phyloP scores from a whole-genome alignment of 2,888 invertebrate genomes.

The Tachina fera region DNA sequence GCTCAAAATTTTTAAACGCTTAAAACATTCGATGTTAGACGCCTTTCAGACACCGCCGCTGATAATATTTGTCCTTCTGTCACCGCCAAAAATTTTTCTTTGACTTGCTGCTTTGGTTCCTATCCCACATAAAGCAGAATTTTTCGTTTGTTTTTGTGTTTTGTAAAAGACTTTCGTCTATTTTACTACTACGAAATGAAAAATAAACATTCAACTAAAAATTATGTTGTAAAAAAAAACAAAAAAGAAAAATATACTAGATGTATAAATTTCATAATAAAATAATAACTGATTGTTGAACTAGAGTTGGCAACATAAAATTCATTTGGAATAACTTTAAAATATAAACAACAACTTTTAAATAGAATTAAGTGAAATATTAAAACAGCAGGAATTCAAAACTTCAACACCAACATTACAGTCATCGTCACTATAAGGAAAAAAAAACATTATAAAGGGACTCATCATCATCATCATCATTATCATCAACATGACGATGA shows the following conservation, averaged over 20 bases:
- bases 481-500: neutral
- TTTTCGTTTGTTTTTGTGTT: too few relatives aligned
- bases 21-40: too few relatives aligned
- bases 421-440: neutral
- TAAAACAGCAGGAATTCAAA: slow-evolving; percentile 41
- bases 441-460: neutral
- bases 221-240: too few relatives aligned
- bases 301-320: slow-evolving; percentile 40
- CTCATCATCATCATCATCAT: neutral
- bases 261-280: slow-evolving; percentile 33
- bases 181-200: too few relatives aligned
- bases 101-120: too few relatives aligned
- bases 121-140: too few relatives aligned
- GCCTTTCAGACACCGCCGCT: too few relatives aligned
- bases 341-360: slow-evolving; percentile 44
- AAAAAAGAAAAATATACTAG: neutral
- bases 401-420: slow-evolving; percentile 22
- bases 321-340: slow-evolving; percentile 30
- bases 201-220: too few relatives aligned
- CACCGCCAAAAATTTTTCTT: too few relatives aligned
- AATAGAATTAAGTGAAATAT: slow-evolving; percentile 38
- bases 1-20: too few relatives aligned
- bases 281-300: slow-evolving; percentile 37
- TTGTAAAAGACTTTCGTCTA: too few relatives aligned
- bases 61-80: too few relatives aligned